Conservation (phyloP, 2,888 invertebrate species). For the Falcaria lacertinaria region DNA sequence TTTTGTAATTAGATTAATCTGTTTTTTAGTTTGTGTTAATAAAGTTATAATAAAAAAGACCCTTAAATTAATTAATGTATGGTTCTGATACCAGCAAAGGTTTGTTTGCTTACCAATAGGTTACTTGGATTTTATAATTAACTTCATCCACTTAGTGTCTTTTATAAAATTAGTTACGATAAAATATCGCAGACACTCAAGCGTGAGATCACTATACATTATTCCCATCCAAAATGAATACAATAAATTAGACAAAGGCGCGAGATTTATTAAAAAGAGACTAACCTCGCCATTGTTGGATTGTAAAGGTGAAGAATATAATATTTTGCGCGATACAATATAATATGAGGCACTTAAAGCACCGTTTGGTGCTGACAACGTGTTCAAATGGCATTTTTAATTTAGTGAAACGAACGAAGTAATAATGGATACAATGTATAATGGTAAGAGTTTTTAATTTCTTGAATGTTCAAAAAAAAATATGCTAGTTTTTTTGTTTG, state of each 20-base stretch:
- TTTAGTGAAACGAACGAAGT: constrained; percentile 3
- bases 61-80: too few species aligned
- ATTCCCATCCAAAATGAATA: constrained; percentile 8
- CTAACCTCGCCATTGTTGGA: constrained; percentile 21
- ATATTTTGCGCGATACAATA: constrained; percentile 24
- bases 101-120: too few species aligned
- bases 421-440: constrained; percentile 2
- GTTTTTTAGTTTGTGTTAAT: too few species aligned
- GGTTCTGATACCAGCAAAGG: too few species aligned
- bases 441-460: too few species aligned
- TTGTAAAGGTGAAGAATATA: background rate
- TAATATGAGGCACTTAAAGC: constrained; percentile 8
- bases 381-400: background rate
- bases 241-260: constrained; percentile 16
- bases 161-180: background rate
- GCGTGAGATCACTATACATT: background rate
- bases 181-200: background rate
- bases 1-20: too few species aligned
- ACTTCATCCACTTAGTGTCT: background rate
- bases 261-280: constrained; percentile 25
- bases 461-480: too few species aligned
- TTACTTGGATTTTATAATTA: too few species aligned
- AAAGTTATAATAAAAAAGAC: too few species aligned
- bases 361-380: background rate
- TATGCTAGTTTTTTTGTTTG: too few species aligned